Evolutionary conservation across 2,113 vertebrate genomes (phyloP).

Genomic region (Apeltes quadracus): DNA sequence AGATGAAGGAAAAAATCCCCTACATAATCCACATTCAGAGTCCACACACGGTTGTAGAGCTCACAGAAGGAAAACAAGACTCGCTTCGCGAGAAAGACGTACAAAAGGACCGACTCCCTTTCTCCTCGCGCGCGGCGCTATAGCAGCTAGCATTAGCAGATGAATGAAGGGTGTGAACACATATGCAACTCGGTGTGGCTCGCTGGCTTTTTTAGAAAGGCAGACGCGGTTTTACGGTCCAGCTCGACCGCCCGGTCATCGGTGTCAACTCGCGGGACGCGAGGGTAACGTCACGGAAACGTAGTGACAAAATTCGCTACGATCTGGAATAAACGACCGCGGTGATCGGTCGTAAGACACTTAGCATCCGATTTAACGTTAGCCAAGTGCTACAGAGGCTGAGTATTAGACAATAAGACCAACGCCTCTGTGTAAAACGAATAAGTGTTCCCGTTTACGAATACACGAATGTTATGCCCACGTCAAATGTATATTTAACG

Average conservation of each 20-base stretch:
- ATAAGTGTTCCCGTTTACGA: fast-evolving
- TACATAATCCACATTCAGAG: conserved; percentile 68
- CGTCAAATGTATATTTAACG: not conserved
- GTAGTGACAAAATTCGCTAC: not conserved
- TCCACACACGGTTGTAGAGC: conserved; percentile 31
- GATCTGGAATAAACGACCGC: not conserved
- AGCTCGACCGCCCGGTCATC: conserved; percentile 44
- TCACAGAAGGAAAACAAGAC: not conserved
- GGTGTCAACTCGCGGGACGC: not conserved
- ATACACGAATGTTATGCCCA: not conserved
- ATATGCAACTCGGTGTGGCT: not conserved
- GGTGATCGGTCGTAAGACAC: not conserved
- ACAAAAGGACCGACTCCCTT: not conserved
- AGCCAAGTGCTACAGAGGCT: conserved; percentile 10
- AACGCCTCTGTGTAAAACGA: not conserved
- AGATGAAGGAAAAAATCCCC: not conserved
- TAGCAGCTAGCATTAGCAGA: conserved; percentile 18
- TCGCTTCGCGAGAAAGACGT: no score
- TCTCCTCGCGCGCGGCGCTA: not conserved
- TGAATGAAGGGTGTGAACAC: conserved; percentile 58
- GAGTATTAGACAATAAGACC: not conserved
- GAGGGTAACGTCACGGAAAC: not conserved
- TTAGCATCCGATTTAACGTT: conserved; percentile 44
- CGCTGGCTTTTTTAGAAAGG: not conserved
- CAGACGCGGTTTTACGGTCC: conserved; percentile 35